phyloP scores from a whole-genome alignment of 2,113 vertebrate genomes.

The Lanius collurio region DNA sequence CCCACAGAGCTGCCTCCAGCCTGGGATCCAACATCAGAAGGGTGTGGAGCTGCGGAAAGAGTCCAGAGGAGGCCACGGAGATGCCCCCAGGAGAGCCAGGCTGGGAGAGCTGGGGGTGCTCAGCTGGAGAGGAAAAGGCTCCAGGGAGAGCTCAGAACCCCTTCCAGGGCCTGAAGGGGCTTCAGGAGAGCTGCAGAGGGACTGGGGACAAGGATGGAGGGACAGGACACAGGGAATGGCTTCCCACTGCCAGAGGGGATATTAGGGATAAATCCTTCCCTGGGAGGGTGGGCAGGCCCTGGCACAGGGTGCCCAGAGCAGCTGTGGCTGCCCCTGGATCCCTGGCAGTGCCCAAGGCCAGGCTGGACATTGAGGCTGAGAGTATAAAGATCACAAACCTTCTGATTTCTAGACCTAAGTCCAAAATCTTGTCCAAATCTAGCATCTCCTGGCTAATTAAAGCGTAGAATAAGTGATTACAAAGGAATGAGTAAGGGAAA shows the following conservation, averaged over 20 bases:
- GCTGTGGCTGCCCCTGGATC: background rate
- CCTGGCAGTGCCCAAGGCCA: background rate
- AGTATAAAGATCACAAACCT: background rate
- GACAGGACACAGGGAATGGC: background rate
- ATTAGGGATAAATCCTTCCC: fast-evolving
- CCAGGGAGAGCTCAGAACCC: fast-evolving
- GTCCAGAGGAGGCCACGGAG: background rate
- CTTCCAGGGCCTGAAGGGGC: fast-evolving
- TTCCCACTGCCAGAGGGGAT: fast-evolving
- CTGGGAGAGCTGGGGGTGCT: fast-evolving
- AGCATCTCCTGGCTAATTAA: background rate
- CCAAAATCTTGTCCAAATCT: background rate
- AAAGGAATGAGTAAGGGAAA: fast-evolving
- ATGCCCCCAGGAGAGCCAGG: background rate
- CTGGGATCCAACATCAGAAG: background rate
- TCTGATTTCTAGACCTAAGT: background rate
- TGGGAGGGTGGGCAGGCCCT: fast-evolving
- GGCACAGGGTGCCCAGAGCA: background rate
- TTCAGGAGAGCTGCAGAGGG: background rate
- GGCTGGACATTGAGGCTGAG: fast-evolving
- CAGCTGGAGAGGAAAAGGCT: background rate
- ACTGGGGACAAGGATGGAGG: background rate
- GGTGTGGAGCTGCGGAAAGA: fast-evolving
- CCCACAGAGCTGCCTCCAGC: background rate
- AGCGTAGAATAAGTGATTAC: background rate